A percentile compares a stretch with the other conserved stretches of the same genome.
phyloP scores from a whole-genome alignment of 2,888 invertebrate genomes.

The Hypercompe scribonia region DNA sequence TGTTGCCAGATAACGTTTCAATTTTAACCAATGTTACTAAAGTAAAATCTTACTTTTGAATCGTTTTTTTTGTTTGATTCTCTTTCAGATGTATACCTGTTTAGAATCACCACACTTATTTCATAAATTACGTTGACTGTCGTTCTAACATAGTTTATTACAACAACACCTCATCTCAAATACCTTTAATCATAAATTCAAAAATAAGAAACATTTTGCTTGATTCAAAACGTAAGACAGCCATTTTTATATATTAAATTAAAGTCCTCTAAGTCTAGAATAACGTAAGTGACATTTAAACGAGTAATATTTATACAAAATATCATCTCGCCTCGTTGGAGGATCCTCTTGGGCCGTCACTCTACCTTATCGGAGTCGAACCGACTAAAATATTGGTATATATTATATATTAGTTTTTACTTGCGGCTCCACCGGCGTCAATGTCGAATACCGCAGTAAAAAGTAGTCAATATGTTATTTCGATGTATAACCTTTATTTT shows the following conservation, averaged over 20 bases:
- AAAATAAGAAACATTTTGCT: neutral
- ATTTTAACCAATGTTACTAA: neutral
- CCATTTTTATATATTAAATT: neutral
- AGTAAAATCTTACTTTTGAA: too few species aligned
- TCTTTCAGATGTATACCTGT: neutral
- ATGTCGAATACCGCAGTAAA: too few species aligned
- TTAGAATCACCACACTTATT: neutral
- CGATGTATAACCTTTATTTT: too few species aligned
- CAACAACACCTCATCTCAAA: neutral
- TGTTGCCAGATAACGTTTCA: neutral
- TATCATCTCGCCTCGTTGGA: too few species aligned
- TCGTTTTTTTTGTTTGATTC: neutral
- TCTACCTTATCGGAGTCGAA: too few species aligned
- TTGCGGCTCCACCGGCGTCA: too few species aligned
- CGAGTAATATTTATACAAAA: neutral
- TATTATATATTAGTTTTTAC: too few species aligned
- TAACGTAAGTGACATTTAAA: neutral
- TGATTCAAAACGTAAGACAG: neutral
- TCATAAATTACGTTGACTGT: neutral
- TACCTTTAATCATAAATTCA: neutral
- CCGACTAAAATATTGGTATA: too few species aligned
- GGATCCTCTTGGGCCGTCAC: too few species aligned
- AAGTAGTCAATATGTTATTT: too few species aligned
- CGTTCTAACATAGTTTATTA: neutral
- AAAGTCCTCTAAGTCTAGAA: neutral